phyloP scores from a whole-genome alignment of 2,797 vertebrate species.

The Pangasius macronema region DNA sequence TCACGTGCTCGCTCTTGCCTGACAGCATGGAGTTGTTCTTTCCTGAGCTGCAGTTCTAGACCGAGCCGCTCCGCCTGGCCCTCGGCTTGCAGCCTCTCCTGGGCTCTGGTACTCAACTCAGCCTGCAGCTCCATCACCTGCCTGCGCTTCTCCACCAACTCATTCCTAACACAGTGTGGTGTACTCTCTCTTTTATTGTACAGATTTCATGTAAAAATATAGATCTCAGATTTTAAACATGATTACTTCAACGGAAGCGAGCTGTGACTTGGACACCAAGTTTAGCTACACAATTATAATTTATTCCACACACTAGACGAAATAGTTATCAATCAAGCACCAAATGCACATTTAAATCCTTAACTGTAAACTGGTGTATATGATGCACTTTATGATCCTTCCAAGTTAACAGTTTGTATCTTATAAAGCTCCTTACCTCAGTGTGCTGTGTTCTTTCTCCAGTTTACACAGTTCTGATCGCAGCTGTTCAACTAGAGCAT shows the following conservation, averaged over 20 bases:
- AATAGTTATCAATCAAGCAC: background rate
- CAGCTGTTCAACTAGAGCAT: slow-evolving; percentile 66
- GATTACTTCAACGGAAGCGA: background rate
- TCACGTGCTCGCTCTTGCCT: slow-evolving; percentile 59
- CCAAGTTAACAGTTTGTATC: background rate
- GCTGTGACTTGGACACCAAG: background rate
- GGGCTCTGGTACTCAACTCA: slow-evolving; percentile 63
- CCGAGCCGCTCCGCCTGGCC: slow-evolving; percentile 65
- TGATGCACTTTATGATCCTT: background rate
- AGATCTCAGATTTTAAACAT: background rate
- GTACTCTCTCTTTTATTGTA: background rate
- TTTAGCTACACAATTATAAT: background rate
- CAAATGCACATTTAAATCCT: background rate
- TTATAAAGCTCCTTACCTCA: slow-evolving; percentile 68
- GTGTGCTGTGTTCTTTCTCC: slow-evolving; percentile 71
- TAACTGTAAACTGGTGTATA: background rate
- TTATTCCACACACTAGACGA: background rate
- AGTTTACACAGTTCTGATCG: slow-evolving; percentile 71
- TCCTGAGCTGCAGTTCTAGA: slow-evolving; percentile 64
- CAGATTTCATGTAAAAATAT: background rate
- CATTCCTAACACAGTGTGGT: slow-evolving; percentile 62
- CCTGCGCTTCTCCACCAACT: slow-evolving; percentile 67
- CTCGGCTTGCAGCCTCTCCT: slow-evolving; percentile 65
- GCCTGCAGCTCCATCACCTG: slow-evolving; percentile 68
- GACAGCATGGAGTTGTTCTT: slow-evolving; percentile 62